A percentile compares a stretch with the other conserved stretches of the same genome.
Evolutionary conservation across 1,140 invertebrate genomes (phyloP).

Genomic region (Homarus americanus): DNA sequence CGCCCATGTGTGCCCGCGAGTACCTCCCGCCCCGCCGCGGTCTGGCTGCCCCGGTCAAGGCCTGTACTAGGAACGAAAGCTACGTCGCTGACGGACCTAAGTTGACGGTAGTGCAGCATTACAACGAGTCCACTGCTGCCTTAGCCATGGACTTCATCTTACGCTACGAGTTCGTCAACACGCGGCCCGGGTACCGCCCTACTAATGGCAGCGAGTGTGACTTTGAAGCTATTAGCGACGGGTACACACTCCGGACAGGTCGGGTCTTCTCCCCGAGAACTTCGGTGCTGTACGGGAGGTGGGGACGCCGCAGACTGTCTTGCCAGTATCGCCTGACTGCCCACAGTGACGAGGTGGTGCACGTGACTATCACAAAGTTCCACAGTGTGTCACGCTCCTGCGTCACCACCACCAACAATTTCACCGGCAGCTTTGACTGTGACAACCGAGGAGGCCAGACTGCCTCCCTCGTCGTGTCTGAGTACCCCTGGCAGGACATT

Average conservation of each 20-base stretch:
- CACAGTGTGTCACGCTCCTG: constrained; percentile 67
- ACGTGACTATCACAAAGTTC: constrained; percentile 73
- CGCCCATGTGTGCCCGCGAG: constrained; percentile 74
- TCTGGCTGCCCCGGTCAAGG: constrained; percentile 53
- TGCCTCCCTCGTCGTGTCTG: constrained; percentile 70
- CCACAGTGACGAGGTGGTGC: constrained; percentile 65
- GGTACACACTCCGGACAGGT: constrained; percentile 65
- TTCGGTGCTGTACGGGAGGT: constrained; percentile 71
- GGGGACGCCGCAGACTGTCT: constrained; percentile 63
- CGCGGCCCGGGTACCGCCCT: constrained; percentile 69
- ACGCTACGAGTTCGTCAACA: constrained; percentile 73
- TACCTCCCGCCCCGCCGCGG: constrained; percentile 59
- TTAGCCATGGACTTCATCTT: constrained; percentile 73
- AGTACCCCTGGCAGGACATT: constrained; percentile 74
- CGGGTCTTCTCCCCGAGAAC: constrained; percentile 67
- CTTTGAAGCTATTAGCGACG: constrained; percentile 72
- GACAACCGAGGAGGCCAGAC: constrained; percentile 59
- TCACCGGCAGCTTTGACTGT: constrained; percentile 71
- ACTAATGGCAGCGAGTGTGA: constrained; percentile 72
- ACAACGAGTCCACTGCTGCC: constrained; percentile 73
- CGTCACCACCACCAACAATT: constrained; percentile 73
- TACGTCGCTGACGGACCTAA: constrained; percentile 71
- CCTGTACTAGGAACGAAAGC: constrained; percentile 72
- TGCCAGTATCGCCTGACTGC: constrained; percentile 72
- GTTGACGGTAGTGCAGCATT: constrained; percentile 71